Conservation (phyloP, 1,140 invertebrate genomes). For the Drosophila seguyi region DNA sequence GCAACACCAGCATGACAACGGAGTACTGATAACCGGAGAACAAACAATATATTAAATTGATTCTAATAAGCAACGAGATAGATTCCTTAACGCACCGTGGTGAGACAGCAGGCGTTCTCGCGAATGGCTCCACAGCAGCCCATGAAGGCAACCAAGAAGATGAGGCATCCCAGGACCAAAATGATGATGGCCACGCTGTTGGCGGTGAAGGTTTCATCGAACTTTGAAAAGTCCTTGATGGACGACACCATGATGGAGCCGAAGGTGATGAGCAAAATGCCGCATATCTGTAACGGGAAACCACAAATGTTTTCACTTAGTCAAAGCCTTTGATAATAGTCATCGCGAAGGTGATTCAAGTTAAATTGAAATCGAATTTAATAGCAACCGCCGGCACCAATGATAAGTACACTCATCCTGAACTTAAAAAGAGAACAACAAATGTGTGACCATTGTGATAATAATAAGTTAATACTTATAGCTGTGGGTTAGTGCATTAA, state of each 20-base stretch:
- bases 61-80: not conserved
- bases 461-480: not conserved
- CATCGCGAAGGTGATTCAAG: slow-evolving; percentile 22
- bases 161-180: slow-evolving; percentile 90
- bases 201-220: slow-evolving; percentile 85
- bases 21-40: slow-evolving; percentile 87
- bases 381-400: slow-evolving; percentile 7
- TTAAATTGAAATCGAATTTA: not conserved
- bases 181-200: slow-evolving; percentile 88
- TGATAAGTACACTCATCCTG: slow-evolving; percentile 4
- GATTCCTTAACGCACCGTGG: slow-evolving; percentile 87
- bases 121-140: slow-evolving; percentile 94
- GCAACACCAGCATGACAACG: slow-evolving; percentile 87
- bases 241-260: slow-evolving; percentile 87
- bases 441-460: not conserved
- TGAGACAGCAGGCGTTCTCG: slow-evolving; percentile 92
- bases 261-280: slow-evolving; percentile 87
- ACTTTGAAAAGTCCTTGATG: slow-evolving; percentile 85
- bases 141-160: slow-evolving; percentile 92
- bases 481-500: not conserved
- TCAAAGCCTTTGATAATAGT: slow-evolving; percentile 18
- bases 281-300: slow-evolving; percentile 87
- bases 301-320: slow-evolving; percentile 16
- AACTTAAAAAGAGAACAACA: not conserved
- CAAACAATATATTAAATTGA: not conserved